These are phyloP conservation scores for Choreutis nemorana DNA, from an alignment of 2,888 invertebrate genomes.

Conservation along the genomic window DNA sequence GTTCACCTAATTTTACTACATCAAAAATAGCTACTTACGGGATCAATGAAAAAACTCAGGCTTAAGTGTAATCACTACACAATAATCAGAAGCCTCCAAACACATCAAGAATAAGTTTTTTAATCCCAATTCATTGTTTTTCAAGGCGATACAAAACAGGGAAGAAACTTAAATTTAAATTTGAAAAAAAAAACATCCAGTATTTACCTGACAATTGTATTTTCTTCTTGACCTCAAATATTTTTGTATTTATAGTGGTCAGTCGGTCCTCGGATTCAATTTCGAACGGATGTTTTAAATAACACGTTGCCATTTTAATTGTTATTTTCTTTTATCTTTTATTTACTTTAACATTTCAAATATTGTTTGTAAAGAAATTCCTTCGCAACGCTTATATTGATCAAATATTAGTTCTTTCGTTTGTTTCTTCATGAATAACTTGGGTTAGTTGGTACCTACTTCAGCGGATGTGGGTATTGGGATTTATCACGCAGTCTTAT, in stretches of 20 bases:
- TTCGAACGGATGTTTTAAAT: conserved; percentile 59
- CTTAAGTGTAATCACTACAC: too few species aligned
- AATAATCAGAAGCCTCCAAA: too few species aligned
- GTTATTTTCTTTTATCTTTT: conserved; percentile 1
- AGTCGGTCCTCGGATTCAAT: conserved; percentile 62
- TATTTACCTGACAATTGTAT: conserved; percentile 79
- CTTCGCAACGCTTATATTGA: conserved; percentile 22
- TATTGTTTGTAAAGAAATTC: not conserved
- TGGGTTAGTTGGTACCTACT: conserved; percentile 4
- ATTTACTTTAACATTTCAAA: too few species aligned
- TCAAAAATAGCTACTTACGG: too few species aligned
- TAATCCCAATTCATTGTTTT: too few species aligned
- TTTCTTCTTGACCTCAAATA: conserved; percentile 86
- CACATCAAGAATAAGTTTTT: too few species aligned
- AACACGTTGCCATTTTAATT: conserved; percentile 34
- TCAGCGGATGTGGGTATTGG: conserved; percentile 10
- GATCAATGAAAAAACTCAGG: too few species aligned
- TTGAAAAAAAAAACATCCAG: not conserved
- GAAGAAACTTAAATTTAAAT: not conserved
- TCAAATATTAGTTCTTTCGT: conserved; percentile 4
- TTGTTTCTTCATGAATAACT: conserved; percentile 2
- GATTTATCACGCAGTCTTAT: too few species aligned
- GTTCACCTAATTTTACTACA: too few species aligned
- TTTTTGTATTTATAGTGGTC: conserved; percentile 75
- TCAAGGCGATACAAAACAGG: too few species aligned